A percentile compares a stretch with the other conserved stretches of the same genome.
Conservation (phyloP, 1,140 invertebrate genomes). For the Anadara kagoshimensis region DNA sequence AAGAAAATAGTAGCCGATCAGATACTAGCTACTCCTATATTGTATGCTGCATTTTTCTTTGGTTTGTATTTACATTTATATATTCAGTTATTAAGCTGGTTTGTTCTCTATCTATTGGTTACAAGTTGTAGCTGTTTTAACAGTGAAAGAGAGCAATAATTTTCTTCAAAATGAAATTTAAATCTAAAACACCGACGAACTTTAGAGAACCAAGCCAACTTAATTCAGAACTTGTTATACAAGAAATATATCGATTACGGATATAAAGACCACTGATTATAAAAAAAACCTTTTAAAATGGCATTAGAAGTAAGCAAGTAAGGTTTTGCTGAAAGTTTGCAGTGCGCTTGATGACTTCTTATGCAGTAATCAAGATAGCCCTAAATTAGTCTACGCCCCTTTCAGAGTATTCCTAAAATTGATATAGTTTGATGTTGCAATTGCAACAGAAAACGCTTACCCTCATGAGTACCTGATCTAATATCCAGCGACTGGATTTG, state of each 20-base stretch:
- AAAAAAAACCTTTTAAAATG: too few relatives aligned
- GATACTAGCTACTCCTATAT: conserved; percentile 88
- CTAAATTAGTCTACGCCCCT: too few relatives aligned
- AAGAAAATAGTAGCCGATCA: conserved; percentile 94
- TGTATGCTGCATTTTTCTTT: conserved; percentile 88
- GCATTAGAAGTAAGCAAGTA: neutral
- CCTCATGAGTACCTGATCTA: too few relatives aligned
- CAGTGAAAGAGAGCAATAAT: conserved; percentile 84
- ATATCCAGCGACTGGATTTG: too few relatives aligned
- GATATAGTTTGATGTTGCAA: neutral
- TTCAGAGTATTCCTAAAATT: too few relatives aligned
- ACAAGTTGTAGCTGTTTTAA: too few relatives aligned
- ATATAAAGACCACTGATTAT: neutral
- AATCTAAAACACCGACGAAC: neutral
- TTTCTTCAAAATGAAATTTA: conserved; percentile 50
- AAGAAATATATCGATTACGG: too few relatives aligned
- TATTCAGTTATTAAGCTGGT: too few relatives aligned
- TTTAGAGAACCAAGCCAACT: neutral
- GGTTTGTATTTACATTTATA: conserved; percentile 80
- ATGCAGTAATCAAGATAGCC: too few relatives aligned
- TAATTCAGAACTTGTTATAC: neutral
- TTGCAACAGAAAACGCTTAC: neutral
- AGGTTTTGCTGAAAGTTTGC: neutral
- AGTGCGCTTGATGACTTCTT: too few relatives aligned
- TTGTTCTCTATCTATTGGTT: too few relatives aligned